Base-by-base conservation (phyloP, 2,888 invertebrate genomes). In the Dolichomitus sp. region DNA sequence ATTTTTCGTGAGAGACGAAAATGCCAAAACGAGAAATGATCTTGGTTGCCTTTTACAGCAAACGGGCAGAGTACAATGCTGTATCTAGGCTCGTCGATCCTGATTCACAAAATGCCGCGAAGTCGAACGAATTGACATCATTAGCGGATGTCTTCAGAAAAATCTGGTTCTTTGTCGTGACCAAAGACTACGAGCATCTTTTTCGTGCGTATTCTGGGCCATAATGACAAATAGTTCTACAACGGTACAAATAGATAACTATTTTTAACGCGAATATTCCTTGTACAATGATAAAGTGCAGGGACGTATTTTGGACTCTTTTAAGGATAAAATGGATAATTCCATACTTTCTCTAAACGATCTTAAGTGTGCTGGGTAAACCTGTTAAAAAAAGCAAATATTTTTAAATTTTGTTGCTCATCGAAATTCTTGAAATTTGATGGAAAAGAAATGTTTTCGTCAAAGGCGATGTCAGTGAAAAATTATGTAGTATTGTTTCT, bases 111-210 rank as follows among this genome's bases (percentile, higher is more conserved):
- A 65, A 65, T 23, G 81, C 66, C 79, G 80, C 86, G 85, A 89
- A 88, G 88, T 87, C 85, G 89, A 90, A 90, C 90, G 90, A 90
- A 90, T 90, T 87, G 85, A 85, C 85, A 88, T 90, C 90, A 87
- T 90, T 90, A 90, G 84, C 85, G 87, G 42, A 70, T 50, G 52
- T 57, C 73, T 52, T n/a, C 40, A 14, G 30, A 73, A 73, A 83
- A 72, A 73, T 83, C 84, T 72, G 86, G 74, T 75, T 87, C 85
- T 66, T 84, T 84, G 85, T 81, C 81, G 79, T 77, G 80, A 78
- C 63, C 66, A 27, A 59, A 50, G 75, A 57, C 52, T 11, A 17
- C n/a, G 68, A 73, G 52, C 73, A 30, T 69, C 84, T 85, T 83
- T 80, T 54, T 78, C 87, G 76, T 85, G 77, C 77, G 77, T 80